Conservation (phyloP, 2,888 invertebrate genomes). For the Byasa hedistus region DNA sequence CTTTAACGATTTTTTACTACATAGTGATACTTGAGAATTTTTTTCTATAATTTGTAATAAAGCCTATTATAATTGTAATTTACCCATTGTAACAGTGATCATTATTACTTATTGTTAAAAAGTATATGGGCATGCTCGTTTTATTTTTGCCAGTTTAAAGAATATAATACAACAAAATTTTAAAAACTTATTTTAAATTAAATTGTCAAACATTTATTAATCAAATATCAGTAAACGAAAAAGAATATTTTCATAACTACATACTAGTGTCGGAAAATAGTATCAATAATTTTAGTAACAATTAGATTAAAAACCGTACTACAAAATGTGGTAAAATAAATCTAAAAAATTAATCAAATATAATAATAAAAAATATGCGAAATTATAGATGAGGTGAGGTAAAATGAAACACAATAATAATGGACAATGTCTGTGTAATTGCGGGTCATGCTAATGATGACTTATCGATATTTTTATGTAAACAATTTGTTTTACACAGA, state of each 20-base stretch:
- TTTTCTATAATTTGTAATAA: not conserved
- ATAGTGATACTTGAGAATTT: not conserved
- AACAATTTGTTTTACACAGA: constrained; percentile 41
- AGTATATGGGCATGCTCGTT: too few relatives aligned
- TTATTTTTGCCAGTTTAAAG: too few relatives aligned
- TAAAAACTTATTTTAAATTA: too few relatives aligned
- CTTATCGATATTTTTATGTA: constrained; percentile 45
- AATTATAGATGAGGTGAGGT: constrained; percentile 15
- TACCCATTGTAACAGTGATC: not conserved
- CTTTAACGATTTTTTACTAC: not conserved
- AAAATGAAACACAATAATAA: constrained; percentile 64
- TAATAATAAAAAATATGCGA: not conserved
- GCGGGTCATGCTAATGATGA: constrained; percentile 46
- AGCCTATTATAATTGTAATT: too few relatives aligned
- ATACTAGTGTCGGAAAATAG: too few relatives aligned
- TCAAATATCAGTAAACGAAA: too few relatives aligned
- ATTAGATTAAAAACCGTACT: too few relatives aligned
- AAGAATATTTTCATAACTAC: too few relatives aligned
- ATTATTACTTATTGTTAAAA: too few relatives aligned
- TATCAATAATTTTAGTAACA: too few relatives aligned
- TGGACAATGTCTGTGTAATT: constrained; percentile 64
- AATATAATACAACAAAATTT: too few relatives aligned
- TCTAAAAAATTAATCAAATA: not conserved
- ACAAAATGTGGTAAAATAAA: not conserved
- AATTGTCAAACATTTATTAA: too few relatives aligned